Conservation (phyloP, 1,140 invertebrate species). For the Drosophila nannoptera region DNA sequence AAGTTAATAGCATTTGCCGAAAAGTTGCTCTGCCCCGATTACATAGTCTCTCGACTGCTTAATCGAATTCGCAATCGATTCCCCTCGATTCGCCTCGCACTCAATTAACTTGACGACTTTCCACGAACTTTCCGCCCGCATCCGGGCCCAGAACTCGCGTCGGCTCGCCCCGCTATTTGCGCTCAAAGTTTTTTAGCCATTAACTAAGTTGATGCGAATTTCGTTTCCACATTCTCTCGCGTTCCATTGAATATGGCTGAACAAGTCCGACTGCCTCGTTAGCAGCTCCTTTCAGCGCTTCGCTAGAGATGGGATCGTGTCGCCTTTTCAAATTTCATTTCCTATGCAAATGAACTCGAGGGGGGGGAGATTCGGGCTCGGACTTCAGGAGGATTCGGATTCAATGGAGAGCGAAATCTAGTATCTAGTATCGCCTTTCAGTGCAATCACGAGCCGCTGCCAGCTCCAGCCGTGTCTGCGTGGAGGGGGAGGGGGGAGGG, state of each 20-base stretch:
- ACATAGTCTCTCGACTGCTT: neutral
- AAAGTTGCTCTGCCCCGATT: neutral
- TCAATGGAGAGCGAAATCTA: no score
- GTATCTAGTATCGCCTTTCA: conserved; percentile 1
- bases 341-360: no score
- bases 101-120: neutral
- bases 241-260: neutral
- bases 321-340: neutral
- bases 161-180: neutral
- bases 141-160: neutral
- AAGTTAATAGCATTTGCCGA: conserved; percentile 9
- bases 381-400: no score
- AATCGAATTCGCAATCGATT: neutral
- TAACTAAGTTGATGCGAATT: conserved; percentile 1
- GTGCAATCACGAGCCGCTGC: conserved; percentile 1
- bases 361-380: no score
- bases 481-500: no score
- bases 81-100: neutral
- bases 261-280: conserved; percentile 1
- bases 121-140: conserved; percentile 1
- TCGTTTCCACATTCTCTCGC: neutral
- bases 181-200: neutral
- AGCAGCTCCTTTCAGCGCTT: conserved; percentile 5
- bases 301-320: neutral
- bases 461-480: no score